Conservation (phyloP, 2,888 invertebrate species). For the Pocota personata region DNA sequence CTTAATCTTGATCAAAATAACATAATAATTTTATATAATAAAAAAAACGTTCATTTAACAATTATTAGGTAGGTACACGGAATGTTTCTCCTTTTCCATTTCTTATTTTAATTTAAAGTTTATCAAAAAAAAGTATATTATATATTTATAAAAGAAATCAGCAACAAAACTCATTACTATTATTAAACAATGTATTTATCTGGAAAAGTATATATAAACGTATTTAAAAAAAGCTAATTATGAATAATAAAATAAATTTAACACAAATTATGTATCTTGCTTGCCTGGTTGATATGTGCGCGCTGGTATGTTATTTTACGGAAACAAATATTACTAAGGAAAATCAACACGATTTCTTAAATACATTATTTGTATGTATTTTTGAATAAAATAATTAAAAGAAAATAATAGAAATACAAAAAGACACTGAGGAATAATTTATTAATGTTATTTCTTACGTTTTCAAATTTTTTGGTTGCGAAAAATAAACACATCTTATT, state of each 20-base stretch:
- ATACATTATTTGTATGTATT: conserved; percentile 26
- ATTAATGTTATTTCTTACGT: conserved; percentile 4
- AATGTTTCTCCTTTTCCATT: conserved; percentile 38
- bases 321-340: conserved; percentile 17
- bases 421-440: conserved; percentile 6
- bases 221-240: conserved; percentile 26
- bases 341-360: background rate
- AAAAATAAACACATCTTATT: conserved; percentile 8
- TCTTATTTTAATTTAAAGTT: background rate
- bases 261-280: conserved; percentile 68
- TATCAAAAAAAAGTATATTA: background rate
- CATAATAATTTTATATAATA: conserved; percentile 36
- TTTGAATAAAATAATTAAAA: background rate
- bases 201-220: conserved; percentile 44
- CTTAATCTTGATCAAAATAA: conserved; percentile 28
- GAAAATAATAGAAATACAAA: background rate
- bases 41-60: background rate
- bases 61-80: conserved; percentile 59
- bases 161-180: conserved; percentile 37
- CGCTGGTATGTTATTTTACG: conserved; percentile 68
- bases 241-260: conserved; percentile 26
- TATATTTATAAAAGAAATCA: conserved; percentile 52
- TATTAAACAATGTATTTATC: conserved; percentile 56
- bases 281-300: conserved; percentile 72
- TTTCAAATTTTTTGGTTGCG: background rate